phyloP scores from a whole-genome alignment of 2,113 vertebrate species.

The Rhinichthys klamathensis region DNA sequence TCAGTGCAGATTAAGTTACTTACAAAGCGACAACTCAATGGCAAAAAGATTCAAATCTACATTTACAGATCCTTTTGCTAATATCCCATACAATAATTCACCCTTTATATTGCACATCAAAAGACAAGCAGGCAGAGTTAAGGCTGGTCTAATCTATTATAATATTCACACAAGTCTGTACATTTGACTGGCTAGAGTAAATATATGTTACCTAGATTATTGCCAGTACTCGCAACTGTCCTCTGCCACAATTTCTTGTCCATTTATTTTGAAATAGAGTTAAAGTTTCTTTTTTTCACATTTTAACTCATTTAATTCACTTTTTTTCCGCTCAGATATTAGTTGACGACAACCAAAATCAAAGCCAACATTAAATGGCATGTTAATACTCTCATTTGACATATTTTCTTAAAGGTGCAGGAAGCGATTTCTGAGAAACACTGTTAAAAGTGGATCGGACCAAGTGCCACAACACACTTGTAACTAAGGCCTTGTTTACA shows the following conservation, averaged over 20 bases:
- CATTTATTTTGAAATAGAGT: not conserved
- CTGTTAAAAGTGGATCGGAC: too few relatives aligned
- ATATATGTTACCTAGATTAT: not conserved
- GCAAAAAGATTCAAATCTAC: conserved; percentile 9
- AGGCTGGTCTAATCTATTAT: conserved; percentile 26
- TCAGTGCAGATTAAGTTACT: conserved; percentile 24
- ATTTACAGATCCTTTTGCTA: conserved; percentile 2
- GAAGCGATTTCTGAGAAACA: too few relatives aligned
- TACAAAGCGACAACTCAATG: conserved; percentile 3
- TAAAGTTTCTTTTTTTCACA: not conserved
- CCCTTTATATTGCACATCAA: conserved; percentile 33
- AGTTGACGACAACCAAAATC: not conserved
- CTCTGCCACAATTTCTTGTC: not conserved
- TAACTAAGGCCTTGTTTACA: too few relatives aligned
- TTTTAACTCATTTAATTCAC: not conserved
- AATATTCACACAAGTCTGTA: conserved; percentile 25
- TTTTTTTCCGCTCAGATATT: not conserved
- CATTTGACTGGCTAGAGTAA: conserved; percentile 6
- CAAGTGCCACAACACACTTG: too few relatives aligned
- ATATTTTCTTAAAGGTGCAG: not conserved
- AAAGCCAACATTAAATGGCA: not conserved
- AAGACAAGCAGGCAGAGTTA: conserved; percentile 19
- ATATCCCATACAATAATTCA: conserved; percentile 21
- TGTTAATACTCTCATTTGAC: not conserved
- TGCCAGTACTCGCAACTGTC: not conserved